Conservation (phyloP, 1,140 invertebrate genomes). For the Aradophagus sp. region DNA sequence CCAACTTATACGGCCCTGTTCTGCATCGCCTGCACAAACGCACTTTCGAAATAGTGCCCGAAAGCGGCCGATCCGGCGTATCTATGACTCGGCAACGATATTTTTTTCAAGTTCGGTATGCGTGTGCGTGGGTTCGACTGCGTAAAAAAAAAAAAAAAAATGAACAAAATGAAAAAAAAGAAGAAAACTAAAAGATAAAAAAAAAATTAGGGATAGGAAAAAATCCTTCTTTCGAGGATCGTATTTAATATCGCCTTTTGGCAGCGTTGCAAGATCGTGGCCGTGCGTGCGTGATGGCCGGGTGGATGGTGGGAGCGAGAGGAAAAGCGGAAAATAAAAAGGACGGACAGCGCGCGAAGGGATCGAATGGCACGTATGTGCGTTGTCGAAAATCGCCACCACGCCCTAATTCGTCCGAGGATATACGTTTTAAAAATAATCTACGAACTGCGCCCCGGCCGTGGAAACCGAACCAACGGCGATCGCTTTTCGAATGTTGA, state of each 20-base stretch:
- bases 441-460: background rate
- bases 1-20: constrained; percentile 24
- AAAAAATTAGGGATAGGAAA: constrained; percentile 23
- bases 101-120: constrained; percentile 15
- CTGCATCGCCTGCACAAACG: constrained; percentile 44
- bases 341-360: constrained; percentile 30
- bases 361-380: constrained; percentile 51
- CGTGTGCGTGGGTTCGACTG: constrained; percentile 45
- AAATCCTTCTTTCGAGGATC: constrained; percentile 45
- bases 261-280: constrained; percentile 23
- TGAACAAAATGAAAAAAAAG: no score
- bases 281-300: constrained; percentile 20
- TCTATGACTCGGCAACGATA: constrained; percentile 28
- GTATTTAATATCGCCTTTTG: constrained; percentile 45
- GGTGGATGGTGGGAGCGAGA: no score
- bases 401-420: constrained; percentile 47
- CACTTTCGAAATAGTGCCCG: constrained; percentile 34
- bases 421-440: constrained; percentile 51
- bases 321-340: constrained; percentile 46
- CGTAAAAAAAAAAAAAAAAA: constrained; percentile 32
- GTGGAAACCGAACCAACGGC: constrained; percentile 4
- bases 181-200: no score
- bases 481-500: background rate
- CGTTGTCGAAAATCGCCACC: constrained; percentile 54
- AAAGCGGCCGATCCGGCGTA: constrained; percentile 11